Evolutionary conservation across 2,888 invertebrate species (phyloP), one percentile per base, ranked within the genome.

Genomic region (Caenorhabditis plicata): DNA sequence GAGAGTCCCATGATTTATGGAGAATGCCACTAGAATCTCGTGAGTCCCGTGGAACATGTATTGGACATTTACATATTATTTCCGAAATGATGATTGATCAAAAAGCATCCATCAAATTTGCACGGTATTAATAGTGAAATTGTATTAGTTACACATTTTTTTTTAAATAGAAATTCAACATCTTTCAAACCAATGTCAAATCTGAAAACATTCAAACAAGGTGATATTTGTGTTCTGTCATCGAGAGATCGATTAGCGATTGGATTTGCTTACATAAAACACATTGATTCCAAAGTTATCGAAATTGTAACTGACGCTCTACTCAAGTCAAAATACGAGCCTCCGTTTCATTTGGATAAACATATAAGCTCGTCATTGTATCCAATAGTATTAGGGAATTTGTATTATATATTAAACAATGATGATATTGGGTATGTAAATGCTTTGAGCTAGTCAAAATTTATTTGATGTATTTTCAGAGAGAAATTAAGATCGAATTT

Each of bases 281-380:
- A 23, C 20, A 42, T 42, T 31, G 29, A 31, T 20, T 27, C 8
- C 4, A 46, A 51, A 11, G 17, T 43, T 15, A 35, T 56, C 40
- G 42, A 39, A 36, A 20, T 56, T 19, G 36, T 45, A 8, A 42
- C 31, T 15, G 56, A 56, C 8, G 51, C 50, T 39, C 25, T 45
- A 8, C 17, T 52, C 0, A 42, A 45, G 25, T 22, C 15, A 20
- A 48, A 32, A n/a, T 47, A 51, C 19, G 29, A 41, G 9, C 49
- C 36, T 26, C 58, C 58, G 8, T 75, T 65, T 42, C 64, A 70
- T 47, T 39, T 77, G 15, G 77, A 77, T 48, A 66, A 64, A 26
- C 67, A 76, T 47, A 66, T 65, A 13, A 69, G 69, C 35, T 63
- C 51, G 36, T 60, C 68, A 23, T 58, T 62, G 7, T 68, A 61